Base-by-base conservation (phyloP, 2,113 vertebrate genomes). In the Apaloderma vittatum region DNA sequence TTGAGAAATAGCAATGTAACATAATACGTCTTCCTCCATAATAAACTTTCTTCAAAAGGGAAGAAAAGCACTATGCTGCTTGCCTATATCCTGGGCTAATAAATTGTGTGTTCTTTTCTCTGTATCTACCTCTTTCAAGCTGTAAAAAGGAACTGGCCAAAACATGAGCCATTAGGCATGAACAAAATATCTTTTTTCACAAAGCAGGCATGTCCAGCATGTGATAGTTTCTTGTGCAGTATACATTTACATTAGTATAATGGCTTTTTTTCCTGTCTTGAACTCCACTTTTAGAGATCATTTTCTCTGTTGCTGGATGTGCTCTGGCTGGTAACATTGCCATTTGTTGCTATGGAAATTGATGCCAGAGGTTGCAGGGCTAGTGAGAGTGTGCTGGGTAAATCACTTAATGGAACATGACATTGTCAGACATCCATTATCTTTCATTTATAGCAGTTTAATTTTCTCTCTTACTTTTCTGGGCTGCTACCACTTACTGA, bases 331-430 rank as follows among this genome's bases (percentile, higher is more conserved):
- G 59, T 66, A 83, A 88, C 49, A 58, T 54, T 70, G 54, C 81
- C 54, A 80, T 96, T 96, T 96, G 92, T 97, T 96, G 87, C 96
- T 94, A 94, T 95, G 92, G 93, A 94, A 97, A 96, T 94, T 54
- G 37, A 86, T 88, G 75, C 34, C 85, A 90, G 82, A 77, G 63
- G 90, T 93, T 94, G 32, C 52, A 83, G 37, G 78, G 59, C 59
- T 73, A 86, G 55, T 48, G 81, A 63, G 36, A 59, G 23, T 87
- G 70, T 77, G 20, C 90, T 83, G 90, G 34, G 65, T 77, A 96
- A 95, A 95, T 92, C 55, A 93, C 67, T 93, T 93, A 90, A 90
- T 93, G 78, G 88, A 94, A 95, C 45, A 90, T 59, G 82, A 80
- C 85, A 59, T 92, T 73, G 74, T 92, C 85, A 96, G 71, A 76